These are phyloP conservation scores for Micrasema longulum DNA, from an alignment of 1,140 invertebrate species.

Conservation along the genomic window DNA sequence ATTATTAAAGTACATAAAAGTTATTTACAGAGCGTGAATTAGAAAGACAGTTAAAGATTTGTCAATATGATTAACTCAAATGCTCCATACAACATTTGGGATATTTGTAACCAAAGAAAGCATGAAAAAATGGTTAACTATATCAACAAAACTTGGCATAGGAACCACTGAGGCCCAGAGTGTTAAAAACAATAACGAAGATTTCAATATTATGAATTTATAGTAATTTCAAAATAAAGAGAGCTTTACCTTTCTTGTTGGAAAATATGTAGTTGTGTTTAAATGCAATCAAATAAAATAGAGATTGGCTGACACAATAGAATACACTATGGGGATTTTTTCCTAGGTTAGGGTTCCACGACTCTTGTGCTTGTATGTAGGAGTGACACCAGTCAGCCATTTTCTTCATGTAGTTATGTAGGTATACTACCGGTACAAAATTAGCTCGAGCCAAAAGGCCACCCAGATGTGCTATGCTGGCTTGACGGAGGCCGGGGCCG, in stretches of 20 bases:
- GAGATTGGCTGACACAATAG: constrained; percentile 88
- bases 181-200: no score
- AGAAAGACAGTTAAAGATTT: no score
- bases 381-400: constrained; percentile 67
- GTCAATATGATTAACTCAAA: no score
- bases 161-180: no score
- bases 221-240: neutral
- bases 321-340: constrained; percentile 83
- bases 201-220: neutral
- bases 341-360: constrained; percentile 57
- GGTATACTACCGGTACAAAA: constrained; percentile 59
- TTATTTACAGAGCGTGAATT: no score
- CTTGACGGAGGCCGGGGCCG: constrained; percentile 60
- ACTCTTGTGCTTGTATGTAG: constrained; percentile 64
- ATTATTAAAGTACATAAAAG: no score
- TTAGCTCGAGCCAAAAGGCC: constrained; percentile 62
- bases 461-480: constrained; percentile 62
- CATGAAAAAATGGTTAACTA: no score
- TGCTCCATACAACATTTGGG: no score
- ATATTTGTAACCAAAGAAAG: no score
- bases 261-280: constrained; percentile 85
- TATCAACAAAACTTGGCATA: no score
- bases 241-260: constrained; percentile 75
- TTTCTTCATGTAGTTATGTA: constrained; percentile 60
- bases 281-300: constrained; percentile 92